Conservation (phyloP, 2,797 vertebrate species). For the Pseudochaenichthys georgianus region DNA sequence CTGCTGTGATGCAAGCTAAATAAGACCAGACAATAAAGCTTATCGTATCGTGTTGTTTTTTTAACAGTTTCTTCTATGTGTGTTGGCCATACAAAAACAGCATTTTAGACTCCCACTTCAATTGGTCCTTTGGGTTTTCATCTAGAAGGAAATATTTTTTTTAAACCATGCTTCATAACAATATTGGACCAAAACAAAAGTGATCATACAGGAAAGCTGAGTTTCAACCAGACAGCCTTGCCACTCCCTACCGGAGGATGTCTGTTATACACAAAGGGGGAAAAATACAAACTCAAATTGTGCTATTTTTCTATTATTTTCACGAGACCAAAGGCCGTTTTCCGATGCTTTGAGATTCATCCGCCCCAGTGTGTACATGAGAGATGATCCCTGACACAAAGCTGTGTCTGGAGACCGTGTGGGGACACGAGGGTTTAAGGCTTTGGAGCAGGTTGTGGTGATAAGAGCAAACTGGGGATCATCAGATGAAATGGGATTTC, state of each 20-base stretch:
- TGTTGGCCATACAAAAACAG: too few species aligned
- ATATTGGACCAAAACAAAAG: too few species aligned
- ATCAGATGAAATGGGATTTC: constrained; percentile 67
- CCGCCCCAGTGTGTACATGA: constrained; percentile 36
- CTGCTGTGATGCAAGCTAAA: too few species aligned
- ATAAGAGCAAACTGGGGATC: constrained; percentile 68
- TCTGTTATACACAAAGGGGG: neutral
- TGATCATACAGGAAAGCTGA: too few species aligned
- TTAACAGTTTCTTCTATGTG: too few species aligned
- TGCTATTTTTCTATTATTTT: neutral
- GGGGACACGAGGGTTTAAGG: constrained; percentile 64
- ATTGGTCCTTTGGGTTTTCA: too few species aligned
- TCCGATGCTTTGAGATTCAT: constrained; percentile 17
- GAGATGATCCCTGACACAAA: constrained; percentile 67
- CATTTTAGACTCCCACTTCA: too few species aligned
- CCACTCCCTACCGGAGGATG: neutral
- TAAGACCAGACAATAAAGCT: too few species aligned
- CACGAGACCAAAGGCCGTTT: neutral
- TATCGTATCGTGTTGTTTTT: too few species aligned
- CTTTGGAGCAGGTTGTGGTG: constrained; percentile 58
- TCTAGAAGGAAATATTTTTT: too few species aligned
- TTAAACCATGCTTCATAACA: too few species aligned
- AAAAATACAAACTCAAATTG: neutral
- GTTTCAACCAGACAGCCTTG: neutral
- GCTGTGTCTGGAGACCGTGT: constrained; percentile 37